Evolutionary conservation across 2,797 vertebrate species (phyloP).

Genomic region (Sebastes matsubarae): DNA sequence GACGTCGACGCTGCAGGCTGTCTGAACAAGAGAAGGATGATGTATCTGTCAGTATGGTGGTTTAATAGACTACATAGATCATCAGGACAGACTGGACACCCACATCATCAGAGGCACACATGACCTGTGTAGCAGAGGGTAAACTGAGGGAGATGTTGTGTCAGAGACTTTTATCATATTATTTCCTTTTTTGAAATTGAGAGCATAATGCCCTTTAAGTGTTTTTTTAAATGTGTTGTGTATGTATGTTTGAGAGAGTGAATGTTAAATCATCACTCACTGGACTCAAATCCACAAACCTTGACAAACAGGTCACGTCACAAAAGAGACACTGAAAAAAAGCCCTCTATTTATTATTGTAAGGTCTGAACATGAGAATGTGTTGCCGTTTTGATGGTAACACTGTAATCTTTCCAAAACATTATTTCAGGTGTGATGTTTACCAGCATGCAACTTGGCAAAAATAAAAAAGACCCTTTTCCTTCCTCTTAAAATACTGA

Average conservation of each 20-base stretch:
- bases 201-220: not conserved
- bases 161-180: not conserved
- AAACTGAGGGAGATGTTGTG: not conserved
- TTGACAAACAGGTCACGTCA: conserved; percentile 28
- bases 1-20: not conserved
- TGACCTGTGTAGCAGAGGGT: not conserved
- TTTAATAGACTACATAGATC: conserved; percentile 10
- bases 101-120: not conserved
- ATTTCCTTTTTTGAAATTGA: not conserved
- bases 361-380: not conserved
- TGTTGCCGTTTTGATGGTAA: conserved; percentile 9
- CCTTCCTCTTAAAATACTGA: not conserved
- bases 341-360: conserved; percentile 38
- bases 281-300: not conserved
- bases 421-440: not conserved
- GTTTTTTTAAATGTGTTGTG: not conserved
- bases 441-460: not conserved
- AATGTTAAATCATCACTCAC: not conserved
- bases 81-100: not conserved
- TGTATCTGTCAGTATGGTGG: not conserved
- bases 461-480: not conserved
- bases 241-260: not conserved
- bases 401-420: not conserved
- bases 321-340: conserved; percentile 11
- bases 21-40: not conserved